Percentiles rank a stretch among this genome's conserved stretches.
Conservation (phyloP, 2,888 invertebrate species). For the Mycalesis mineus region DNA sequence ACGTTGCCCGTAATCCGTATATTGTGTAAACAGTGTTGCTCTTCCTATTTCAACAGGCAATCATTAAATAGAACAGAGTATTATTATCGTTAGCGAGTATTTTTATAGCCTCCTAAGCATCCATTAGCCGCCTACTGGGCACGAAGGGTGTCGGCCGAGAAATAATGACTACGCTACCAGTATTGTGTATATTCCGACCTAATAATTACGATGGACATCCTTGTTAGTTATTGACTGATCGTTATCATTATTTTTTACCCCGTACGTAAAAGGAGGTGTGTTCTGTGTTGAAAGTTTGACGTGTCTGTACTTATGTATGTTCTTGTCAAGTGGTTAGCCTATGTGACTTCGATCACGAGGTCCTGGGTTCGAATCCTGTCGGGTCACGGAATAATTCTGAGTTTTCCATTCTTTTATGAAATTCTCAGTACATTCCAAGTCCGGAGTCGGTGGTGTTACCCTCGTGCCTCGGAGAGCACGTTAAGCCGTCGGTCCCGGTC, state of each 20-base stretch:
- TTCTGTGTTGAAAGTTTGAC: too few relatives aligned
- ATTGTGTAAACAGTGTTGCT: conserved; percentile 32
- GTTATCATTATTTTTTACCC: neutral
- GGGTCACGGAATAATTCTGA: too few relatives aligned
- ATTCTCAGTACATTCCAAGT: too few relatives aligned
- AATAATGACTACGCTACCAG: conserved; percentile 21
- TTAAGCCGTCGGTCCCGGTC: too few relatives aligned
- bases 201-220: too few relatives aligned
- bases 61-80: conserved; percentile 56
- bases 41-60: conserved; percentile 47
- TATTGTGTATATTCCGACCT: neutral
- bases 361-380: too few relatives aligned
- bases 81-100: conserved; percentile 60
- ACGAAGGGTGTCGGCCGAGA: conserved; percentile 55
- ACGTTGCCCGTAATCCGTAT: conserved; percentile 20
- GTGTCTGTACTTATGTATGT: too few relatives aligned
- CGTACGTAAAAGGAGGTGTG: neutral
- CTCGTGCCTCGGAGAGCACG: too few relatives aligned
- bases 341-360: too few relatives aligned
- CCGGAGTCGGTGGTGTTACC: too few relatives aligned
- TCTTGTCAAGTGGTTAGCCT: too few relatives aligned
- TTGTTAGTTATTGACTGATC: neutral
- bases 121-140: conserved; percentile 62
- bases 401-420: too few relatives aligned
- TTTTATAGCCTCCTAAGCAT: conserved; percentile 60